A percentile compares a stretch with the other conserved stretches of the same genome.
These are phyloP conservation scores for Grallaria varia DNA, from an alignment of 2,113 vertebrate species.

Conservation along the genomic window DNA sequence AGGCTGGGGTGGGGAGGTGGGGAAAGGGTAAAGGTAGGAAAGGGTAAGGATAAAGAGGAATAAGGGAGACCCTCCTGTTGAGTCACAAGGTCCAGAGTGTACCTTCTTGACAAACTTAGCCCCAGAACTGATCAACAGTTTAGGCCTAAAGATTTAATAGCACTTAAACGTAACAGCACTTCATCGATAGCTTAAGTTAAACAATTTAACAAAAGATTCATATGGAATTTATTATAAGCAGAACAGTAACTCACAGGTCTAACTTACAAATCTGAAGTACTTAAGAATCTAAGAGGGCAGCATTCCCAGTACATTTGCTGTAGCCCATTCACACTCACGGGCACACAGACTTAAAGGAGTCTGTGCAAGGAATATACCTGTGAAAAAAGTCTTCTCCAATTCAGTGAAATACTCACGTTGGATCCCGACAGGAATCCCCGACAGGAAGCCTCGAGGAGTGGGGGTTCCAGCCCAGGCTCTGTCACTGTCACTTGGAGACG, in stretches of 20 bases:
- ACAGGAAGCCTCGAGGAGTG: accelerated
- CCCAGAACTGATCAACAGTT: not conserved
- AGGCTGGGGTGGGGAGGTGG: not conserved
- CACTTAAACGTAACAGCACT: not conserved
- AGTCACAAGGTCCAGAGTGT: not conserved
- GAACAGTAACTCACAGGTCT: not conserved
- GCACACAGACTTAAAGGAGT: not conserved
- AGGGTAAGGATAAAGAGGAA: not conserved
- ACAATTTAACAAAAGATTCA: not conserved
- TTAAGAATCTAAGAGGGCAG: not conserved
- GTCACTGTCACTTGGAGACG: not conserved
- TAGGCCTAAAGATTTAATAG: not conserved
- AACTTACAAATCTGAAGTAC: not conserved
- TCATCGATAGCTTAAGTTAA: not conserved
- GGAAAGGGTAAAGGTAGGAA: not conserved
- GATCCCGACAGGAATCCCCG: too few relatives aligned
- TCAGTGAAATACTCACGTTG: accelerated
- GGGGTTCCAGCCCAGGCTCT: not conserved
- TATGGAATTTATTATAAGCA: not conserved
- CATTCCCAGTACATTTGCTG: not conserved
- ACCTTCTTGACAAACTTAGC: not conserved
- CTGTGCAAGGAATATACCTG: not conserved
- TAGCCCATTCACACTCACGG: not conserved
- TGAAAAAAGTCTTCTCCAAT: not conserved
- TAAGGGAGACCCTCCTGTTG: not conserved